These are phyloP conservation scores for Drosophila mojavensis DNA, from an alignment of 1,140 invertebrate genomes.

Conservation along the genomic window DNA sequence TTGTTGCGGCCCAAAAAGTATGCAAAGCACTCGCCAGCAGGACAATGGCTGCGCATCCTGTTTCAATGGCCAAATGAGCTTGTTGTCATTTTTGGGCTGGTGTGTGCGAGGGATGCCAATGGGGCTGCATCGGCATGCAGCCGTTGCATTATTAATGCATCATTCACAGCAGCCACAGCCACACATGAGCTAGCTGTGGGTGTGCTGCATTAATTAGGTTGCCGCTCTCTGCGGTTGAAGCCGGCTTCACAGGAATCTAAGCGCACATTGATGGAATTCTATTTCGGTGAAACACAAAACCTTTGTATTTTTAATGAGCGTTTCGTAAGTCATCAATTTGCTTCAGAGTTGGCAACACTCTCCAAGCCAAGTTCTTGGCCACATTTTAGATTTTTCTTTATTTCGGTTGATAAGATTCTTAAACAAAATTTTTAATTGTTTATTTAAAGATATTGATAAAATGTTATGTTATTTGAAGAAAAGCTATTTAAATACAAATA, in stretches of 20 bases:
- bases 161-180: slow-evolving; percentile 46
- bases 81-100: slow-evolving; percentile 39
- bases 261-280: background rate
- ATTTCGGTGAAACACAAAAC: no score
- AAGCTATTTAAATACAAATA: no score
- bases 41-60: slow-evolving; percentile 34
- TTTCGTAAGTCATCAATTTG: no score
- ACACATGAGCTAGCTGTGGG: background rate
- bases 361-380: no score
- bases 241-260: background rate
- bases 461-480: no score
- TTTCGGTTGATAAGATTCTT: no score
- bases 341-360: no score
- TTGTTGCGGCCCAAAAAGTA: slow-evolving; percentile 55
- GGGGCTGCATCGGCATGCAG: background rate
- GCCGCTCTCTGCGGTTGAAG: slow-evolving; percentile 23
- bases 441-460: no score
- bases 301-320: no score
- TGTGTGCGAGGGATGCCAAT: background rate
- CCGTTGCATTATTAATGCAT: slow-evolving; percentile 73
- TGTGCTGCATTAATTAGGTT: slow-evolving; percentile 62
- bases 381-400: no score
- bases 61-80: slow-evolving; percentile 54
- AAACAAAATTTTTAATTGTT: no score
- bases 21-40: slow-evolving; percentile 41